Conservation (phyloP, 2,113 vertebrate species). For the Hippocampus zosterae region DNA sequence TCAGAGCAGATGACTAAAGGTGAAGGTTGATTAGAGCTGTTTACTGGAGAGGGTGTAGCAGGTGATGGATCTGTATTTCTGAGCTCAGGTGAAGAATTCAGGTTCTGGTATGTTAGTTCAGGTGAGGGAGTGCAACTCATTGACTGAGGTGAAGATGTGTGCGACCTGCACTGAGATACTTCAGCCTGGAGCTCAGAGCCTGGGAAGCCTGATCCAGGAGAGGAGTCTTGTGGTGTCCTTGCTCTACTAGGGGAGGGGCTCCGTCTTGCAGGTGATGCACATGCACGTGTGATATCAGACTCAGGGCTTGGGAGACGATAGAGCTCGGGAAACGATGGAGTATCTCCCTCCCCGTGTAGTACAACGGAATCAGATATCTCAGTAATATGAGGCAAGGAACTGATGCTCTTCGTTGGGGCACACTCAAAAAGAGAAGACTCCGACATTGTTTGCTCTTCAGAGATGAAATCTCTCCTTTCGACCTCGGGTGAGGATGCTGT, state of each 20-base stretch:
- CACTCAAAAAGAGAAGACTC: conserved; percentile 19
- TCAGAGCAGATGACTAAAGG: conserved; percentile 16
- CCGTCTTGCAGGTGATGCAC: conserved; percentile 26
- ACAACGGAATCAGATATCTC: conserved; percentile 52
- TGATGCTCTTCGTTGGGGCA: conserved; percentile 32
- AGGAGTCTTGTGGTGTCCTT: conserved; percentile 15
- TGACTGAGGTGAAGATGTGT: conserved; percentile 46
- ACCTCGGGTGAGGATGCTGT: conserved; percentile 55
- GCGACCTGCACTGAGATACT: conserved; percentile 15
- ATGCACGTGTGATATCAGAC: conserved; percentile 20
- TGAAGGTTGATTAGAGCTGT: conserved; percentile 27
- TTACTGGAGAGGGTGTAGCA: conserved; percentile 17
- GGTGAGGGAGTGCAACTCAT: conserved; percentile 32
- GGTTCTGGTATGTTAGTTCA: conserved; percentile 38
- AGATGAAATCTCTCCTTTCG: conserved; percentile 17
- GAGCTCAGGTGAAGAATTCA: conserved; percentile 39
- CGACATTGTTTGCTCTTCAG: conserved; percentile 21
- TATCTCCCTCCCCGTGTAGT: conserved; percentile 44
- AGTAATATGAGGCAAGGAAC: conserved; percentile 53
- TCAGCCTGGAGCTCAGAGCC: conserved; percentile 29
- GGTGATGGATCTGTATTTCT: conserved; percentile 38
- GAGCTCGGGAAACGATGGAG: conserved; percentile 42
- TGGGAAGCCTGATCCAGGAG: conserved; percentile 12
- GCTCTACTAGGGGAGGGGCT: conserved; percentile 18
- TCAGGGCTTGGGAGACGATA: conserved; percentile 28